These are phyloP conservation scores for Chloropsis cyanopogon DNA, from an alignment of 2,113 vertebrate species.

Conservation along the genomic window DNA sequence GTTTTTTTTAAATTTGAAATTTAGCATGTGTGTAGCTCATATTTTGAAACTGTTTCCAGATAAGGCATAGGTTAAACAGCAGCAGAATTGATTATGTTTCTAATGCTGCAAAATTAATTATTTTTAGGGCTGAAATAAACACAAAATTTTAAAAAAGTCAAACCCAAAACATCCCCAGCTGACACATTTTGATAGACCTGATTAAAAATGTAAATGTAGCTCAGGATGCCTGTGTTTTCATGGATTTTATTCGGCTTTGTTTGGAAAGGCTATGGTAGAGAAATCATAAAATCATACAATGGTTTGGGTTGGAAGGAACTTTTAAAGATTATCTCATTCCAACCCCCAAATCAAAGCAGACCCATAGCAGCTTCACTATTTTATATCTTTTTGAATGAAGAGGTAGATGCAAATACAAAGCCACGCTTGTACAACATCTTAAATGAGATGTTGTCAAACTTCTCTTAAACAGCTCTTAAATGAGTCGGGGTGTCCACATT, in stretches of 20 bases:
- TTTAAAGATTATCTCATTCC: neutral
- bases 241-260: neutral
- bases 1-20: neutral
- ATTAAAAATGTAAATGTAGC: neutral
- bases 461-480: neutral
- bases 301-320: neutral
- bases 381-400: neutral
- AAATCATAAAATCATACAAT: neutral
- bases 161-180: neutral
- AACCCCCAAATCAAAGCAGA: neutral
- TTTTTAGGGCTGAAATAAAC: neutral
- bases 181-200: neutral
- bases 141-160: neutral
- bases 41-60: neutral
- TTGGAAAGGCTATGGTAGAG: neutral
- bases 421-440: neutral
- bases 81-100: neutral
- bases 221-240: neutral
- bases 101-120: neutral
- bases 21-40: neutral
- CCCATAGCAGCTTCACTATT: neutral
- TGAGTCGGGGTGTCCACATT: neutral
- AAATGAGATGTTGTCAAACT: neutral
- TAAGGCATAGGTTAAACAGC: neutral
- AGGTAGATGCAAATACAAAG: neutral